These are phyloP conservation scores for Macrobrachium nipponense DNA, from an alignment of 1,140 invertebrate genomes.

Conservation along the genomic window DNA sequence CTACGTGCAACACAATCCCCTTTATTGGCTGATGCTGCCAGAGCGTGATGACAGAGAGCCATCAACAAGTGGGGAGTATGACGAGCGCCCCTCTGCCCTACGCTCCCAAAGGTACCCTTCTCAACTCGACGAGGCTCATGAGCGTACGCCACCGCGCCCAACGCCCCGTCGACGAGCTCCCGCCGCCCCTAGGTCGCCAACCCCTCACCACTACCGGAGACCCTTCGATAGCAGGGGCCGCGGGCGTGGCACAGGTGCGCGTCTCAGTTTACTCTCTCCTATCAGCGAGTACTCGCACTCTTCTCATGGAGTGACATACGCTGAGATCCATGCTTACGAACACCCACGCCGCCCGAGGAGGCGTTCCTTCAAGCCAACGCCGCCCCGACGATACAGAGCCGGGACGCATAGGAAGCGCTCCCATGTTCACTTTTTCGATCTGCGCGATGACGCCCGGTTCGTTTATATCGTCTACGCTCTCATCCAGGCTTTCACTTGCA, in stretches of 20 bases:
- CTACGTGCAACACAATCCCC: constrained; percentile 61
- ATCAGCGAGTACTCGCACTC: neutral
- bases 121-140: no score
- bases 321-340: constrained; percentile 12
- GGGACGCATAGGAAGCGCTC: neutral
- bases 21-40: constrained; percentile 51
- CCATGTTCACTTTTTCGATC: constrained; percentile 50
- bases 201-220: neutral
- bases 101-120: no score
- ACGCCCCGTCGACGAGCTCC: neutral
- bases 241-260: neutral
- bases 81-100: no score
- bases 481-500: constrained; percentile 55
- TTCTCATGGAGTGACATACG: constrained; percentile 23
- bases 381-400: neutral
- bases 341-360: constrained; percentile 21
- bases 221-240: neutral
- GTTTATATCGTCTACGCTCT: constrained; percentile 59
- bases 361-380: constrained; percentile 14
- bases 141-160: neutral
- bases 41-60: neutral
- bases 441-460: constrained; percentile 60
- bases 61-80: neutral
- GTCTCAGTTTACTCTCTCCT: neutral
- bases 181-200: constrained; percentile 17